Base-by-base conservation (phyloP, 1,140 invertebrate species). In the Aphelinus certus region DNA sequence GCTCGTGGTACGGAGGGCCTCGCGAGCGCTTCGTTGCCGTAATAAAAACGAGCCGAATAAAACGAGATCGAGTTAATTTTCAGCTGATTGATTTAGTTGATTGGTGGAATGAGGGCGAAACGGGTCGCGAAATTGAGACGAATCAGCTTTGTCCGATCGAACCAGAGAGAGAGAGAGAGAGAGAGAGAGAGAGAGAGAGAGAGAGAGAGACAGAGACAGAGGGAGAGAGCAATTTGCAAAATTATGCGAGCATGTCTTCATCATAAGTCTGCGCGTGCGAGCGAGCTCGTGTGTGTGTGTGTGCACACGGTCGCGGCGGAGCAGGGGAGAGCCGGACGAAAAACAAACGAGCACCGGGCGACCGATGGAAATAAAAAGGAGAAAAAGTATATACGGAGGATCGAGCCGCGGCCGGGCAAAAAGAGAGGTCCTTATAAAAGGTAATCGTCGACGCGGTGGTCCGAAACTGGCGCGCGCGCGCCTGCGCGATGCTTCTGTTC, bases 361-460 rank as follows among this genome's bases (percentile, higher is more conserved):
- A 26, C 26, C 26, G 26, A 26, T 26, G 26, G 26, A 26, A 26
- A 26, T 26, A 74, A 78, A 68, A 58, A 60, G 67, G 63, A 9
- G 60, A 56, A 68, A 51, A 63, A 46, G 66, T 71, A 70, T 60
- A 68, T 73, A 75, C 73, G 71, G 63, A 26, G n/a, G 47, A 48
- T 10, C 6, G 26, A 9, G 1, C n/a, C 55, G n/a, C 47, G 46
- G 49, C 53, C 48, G 56, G 60, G 58, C 66, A 68, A 60, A 46
- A 49, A 58, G 48, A 60, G 58, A 53, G 71, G 56, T 68, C 62
- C 66, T 69, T 73, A 68, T 63, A 64, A 77, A 47, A 78, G 78
- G 79, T 79, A 81, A 80, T 81, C 79, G 71, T 66, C 76, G 74
- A 80, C 68, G 68, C 56, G 80, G 80, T 80, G 79, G 80, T 81